Percentiles rank a stretch among this genome's conserved stretches.
Conservation (phyloP, 2,797 vertebrate species). For the Staurois parvus region DNA sequence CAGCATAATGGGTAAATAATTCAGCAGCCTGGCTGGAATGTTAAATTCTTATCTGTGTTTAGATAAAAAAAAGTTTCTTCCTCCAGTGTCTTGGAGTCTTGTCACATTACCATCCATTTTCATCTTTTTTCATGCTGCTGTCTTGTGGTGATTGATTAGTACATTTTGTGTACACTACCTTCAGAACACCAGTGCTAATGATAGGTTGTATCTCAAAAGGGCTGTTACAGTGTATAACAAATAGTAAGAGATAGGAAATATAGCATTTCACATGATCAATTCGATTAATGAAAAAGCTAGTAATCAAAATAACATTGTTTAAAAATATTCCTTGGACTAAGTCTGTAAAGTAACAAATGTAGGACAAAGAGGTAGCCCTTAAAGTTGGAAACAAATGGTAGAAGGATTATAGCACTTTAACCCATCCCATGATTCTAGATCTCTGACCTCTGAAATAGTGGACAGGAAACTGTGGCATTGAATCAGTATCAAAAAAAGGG, state of each 20-base stretch:
- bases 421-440: too few species aligned
- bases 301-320: too few species aligned
- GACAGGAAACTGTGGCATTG: too few species aligned
- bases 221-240: conserved; percentile 45
- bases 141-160: conserved; percentile 36
- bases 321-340: too few species aligned
- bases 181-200: conserved; percentile 59
- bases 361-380: too few species aligned
- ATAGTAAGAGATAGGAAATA: conserved; percentile 59
- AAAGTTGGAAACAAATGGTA: too few species aligned
- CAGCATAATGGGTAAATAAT: background rate
- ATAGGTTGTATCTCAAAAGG: conserved; percentile 55
- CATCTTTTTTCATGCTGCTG: conserved; percentile 43
- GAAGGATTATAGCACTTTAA: too few species aligned
- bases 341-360: too few species aligned
- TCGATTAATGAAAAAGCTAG: too few species aligned
- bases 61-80: conserved; percentile 8
- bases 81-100: conserved; percentile 37
- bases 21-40: background rate
- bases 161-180: conserved; percentile 41
- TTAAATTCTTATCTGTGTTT: conserved; percentile 3
- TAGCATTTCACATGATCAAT: background rate
- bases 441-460: too few species aligned
- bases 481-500: too few species aligned
- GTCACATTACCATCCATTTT: conserved; percentile 35